phyloP scores from a whole-genome alignment of 1,140 invertebrate genomes.

The Cotesia chilonis region DNA sequence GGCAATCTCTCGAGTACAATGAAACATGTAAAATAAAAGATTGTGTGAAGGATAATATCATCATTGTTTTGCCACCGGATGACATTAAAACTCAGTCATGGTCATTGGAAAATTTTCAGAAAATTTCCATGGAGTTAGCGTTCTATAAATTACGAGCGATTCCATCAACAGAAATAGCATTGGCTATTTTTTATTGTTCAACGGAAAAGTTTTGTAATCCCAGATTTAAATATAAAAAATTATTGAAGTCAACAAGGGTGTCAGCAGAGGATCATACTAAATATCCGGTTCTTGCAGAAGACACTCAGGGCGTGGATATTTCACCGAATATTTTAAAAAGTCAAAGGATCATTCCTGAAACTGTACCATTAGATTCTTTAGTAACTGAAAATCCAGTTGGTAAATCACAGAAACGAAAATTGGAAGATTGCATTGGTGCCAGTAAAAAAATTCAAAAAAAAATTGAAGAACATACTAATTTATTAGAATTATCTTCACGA shows the following conservation, averaged over 20 bases:
- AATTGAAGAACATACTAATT: too few relatives aligned
- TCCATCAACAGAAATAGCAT: slow-evolving; percentile 31
- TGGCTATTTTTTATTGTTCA: slow-evolving; percentile 35
- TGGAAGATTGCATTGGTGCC: too few relatives aligned
- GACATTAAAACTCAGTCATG: background rate
- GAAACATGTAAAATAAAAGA: background rate
- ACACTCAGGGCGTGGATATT: slow-evolving; percentile 22
- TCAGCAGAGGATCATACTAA: background rate
- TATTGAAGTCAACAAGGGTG: slow-evolving; percentile 10
- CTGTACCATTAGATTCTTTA: too few relatives aligned
- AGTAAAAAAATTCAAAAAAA: too few relatives aligned
- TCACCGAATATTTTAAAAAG: background rate
- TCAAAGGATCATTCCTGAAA: too few relatives aligned
- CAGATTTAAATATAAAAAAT: slow-evolving; percentile 10
- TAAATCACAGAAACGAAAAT: too few relatives aligned
- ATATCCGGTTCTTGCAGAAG: slow-evolving; percentile 8
- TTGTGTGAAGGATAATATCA: background rate
- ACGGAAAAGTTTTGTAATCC: slow-evolving; percentile 30
- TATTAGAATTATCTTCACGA: too few relatives aligned
- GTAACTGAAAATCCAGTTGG: too few relatives aligned
- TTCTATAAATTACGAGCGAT: slow-evolving; percentile 18
- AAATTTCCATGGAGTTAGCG: background rate
- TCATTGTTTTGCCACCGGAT: background rate
- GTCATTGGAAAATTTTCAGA: background rate
- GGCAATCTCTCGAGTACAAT: background rate